These are phyloP conservation scores for silkworm (Bombyx mori) DNA, from an alignment of 1,140 invertebrate species.

Conservation along the genomic window DNA sequence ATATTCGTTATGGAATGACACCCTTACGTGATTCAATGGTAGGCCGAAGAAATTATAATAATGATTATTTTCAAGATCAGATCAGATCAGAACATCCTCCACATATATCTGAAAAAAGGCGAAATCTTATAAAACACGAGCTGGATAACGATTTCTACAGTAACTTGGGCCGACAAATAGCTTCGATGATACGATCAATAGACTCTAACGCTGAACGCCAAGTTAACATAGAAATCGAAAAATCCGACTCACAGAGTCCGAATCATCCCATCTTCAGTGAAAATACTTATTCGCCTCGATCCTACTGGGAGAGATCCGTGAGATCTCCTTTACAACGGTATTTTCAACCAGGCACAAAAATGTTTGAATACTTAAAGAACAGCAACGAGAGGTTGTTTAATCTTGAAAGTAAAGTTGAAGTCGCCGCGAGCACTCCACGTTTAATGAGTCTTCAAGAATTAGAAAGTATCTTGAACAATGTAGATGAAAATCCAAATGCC, in stretches of 20 bases:
- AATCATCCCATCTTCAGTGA: conserved; percentile 31
- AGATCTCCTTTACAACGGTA: conserved; percentile 35
- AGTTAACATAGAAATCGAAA: conserved; percentile 28
- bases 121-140: neutral
- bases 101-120: neutral
- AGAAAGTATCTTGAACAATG: conserved; percentile 47
- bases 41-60: conserved; percentile 8
- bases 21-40: no score
- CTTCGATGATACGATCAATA: conserved; percentile 39
- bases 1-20: neutral
- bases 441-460: conserved; percentile 43
- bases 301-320: conserved; percentile 54
- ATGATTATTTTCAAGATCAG: neutral
- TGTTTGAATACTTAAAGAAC: conserved; percentile 25
- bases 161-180: conserved; percentile 54
- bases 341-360: conserved; percentile 20
- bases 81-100: neutral
- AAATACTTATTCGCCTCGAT: conserved; percentile 28
- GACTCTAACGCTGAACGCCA: conserved; percentile 28
- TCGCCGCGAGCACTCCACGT: conserved; percentile 23
- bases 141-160: conserved; percentile 36
- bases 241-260: conserved; percentile 11
- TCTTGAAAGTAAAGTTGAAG: conserved; percentile 46
- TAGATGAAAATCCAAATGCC: conserved; percentile 18
- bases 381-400: conserved; percentile 46